These are phyloP conservation scores for Apantesis nais DNA, from an alignment of 2,888 invertebrate genomes.

Conservation along the genomic window DNA sequence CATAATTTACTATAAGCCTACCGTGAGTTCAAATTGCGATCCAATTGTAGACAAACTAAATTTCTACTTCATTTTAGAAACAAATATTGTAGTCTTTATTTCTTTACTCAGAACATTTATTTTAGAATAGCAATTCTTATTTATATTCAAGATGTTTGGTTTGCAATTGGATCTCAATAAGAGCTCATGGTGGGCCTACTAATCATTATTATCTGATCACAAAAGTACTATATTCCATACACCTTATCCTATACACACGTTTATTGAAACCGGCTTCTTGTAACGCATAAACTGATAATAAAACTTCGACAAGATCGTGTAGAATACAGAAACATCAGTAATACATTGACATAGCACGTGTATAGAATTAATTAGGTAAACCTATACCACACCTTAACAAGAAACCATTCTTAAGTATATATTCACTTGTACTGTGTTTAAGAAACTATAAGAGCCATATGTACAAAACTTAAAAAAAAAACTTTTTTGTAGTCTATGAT, in stretches of 20 bases:
- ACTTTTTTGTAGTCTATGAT: background rate
- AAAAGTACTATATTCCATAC: background rate
- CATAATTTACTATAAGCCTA: too few species aligned
- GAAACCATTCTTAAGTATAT: conserved; percentile 4
- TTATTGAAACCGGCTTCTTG: background rate
- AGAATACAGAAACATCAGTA: conserved; percentile 5
- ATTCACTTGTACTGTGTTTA: background rate
- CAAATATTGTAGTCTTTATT: too few species aligned
- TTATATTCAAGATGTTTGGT: too few species aligned
- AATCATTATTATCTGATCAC: background rate
- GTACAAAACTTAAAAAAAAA: background rate
- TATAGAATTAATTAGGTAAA: conserved; percentile 11
- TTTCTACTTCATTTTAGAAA: too few species aligned
- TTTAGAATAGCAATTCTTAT: too few species aligned
- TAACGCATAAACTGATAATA: conserved; percentile 1
- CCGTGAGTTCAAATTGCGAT: too few species aligned
- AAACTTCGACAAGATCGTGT: background rate
- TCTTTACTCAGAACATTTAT: too few species aligned
- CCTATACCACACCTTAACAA: conserved; percentile 1
- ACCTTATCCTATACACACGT: background rate
- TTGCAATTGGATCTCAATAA: too few species aligned
- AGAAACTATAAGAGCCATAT: background rate
- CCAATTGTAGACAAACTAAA: too few species aligned
- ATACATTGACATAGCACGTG: conserved; percentile 10
- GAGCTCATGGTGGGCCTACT: too few species aligned